Evolutionary conservation across 2,113 vertebrate species (phyloP).

Genomic region (Mystacornis crossleyi): DNA sequence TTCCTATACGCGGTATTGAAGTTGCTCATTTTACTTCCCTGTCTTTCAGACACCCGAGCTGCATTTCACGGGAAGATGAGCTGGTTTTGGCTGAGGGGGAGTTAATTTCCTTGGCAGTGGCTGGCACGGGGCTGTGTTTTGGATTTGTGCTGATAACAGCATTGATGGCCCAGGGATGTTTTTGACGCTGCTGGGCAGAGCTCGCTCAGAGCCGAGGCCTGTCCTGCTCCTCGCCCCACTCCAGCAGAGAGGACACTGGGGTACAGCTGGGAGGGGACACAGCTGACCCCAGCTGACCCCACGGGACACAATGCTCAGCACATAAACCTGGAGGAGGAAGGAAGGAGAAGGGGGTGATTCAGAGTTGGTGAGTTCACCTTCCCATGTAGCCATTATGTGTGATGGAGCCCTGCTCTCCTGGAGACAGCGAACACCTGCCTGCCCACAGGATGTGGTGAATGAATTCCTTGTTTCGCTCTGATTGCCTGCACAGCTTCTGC

Average conservation of each 20-base stretch:
- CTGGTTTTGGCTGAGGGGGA: neutral
- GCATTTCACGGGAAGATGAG: neutral
- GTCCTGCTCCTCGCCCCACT: neutral
- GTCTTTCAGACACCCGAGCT: neutral
- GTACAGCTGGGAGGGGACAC: neutral
- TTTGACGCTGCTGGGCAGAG: neutral
- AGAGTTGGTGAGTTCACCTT: neutral
- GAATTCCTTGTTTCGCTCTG: neutral
- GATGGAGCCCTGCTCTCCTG: neutral
- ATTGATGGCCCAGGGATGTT: neutral
- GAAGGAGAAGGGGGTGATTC: too few relatives aligned
- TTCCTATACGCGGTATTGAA: rapidly evolving
- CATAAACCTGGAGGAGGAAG: neutral
- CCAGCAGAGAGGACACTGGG: neutral
- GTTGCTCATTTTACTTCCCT: neutral
- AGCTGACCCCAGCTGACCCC: neutral
- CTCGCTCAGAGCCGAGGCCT: neutral
- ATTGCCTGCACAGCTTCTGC: neutral
- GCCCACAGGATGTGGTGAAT: neutral
- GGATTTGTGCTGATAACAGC: neutral
- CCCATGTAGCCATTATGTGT: rapidly evolving
- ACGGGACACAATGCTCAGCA: neutral
- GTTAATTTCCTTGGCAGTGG: neutral
- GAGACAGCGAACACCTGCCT: neutral
- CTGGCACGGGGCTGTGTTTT: neutral